These are phyloP conservation scores for Nettapus auritus DNA, from an alignment of 2,113 vertebrate species.

Conservation along the genomic window DNA sequence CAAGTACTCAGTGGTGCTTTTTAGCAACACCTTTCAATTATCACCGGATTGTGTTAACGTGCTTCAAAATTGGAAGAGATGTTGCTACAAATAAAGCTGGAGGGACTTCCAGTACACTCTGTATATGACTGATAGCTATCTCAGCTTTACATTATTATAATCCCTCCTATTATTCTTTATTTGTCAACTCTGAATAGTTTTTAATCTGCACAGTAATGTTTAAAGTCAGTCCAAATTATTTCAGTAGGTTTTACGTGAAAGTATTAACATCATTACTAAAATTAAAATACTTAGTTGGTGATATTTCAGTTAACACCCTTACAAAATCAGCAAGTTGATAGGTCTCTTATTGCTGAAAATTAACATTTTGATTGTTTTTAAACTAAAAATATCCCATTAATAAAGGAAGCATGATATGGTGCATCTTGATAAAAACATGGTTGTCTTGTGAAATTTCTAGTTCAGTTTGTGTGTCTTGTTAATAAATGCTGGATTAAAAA, in stretches of 20 bases:
- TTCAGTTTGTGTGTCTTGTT: neutral
- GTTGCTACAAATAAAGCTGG: conserved; percentile 10
- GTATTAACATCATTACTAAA: neutral
- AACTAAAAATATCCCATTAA: neutral
- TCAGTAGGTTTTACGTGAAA: neutral
- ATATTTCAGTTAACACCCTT: neutral
- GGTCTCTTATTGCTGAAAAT: neutral
- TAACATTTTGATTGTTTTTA: neutral
- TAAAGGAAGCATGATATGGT: neutral
- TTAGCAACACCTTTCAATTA: conserved; percentile 31
- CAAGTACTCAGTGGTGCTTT: neutral
- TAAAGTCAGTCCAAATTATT: neutral
- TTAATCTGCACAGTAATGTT: neutral
- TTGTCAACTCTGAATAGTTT: conserved; percentile 15
- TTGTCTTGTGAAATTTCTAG: neutral
- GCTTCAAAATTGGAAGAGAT: neutral
- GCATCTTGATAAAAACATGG: neutral
- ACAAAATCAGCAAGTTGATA: neutral
- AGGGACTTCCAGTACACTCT: neutral
- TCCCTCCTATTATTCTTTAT: conserved; percentile 15
- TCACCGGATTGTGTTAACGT: neutral
- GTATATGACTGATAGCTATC: neutral
- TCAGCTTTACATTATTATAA: neutral
- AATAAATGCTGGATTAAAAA: conserved; percentile 33
- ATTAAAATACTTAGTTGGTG: neutral